Percentiles rank a stretch among this genome's conserved stretches.
phyloP scores from a whole-genome alignment of 2,888 invertebrate species.

The Amiota communis region DNA sequence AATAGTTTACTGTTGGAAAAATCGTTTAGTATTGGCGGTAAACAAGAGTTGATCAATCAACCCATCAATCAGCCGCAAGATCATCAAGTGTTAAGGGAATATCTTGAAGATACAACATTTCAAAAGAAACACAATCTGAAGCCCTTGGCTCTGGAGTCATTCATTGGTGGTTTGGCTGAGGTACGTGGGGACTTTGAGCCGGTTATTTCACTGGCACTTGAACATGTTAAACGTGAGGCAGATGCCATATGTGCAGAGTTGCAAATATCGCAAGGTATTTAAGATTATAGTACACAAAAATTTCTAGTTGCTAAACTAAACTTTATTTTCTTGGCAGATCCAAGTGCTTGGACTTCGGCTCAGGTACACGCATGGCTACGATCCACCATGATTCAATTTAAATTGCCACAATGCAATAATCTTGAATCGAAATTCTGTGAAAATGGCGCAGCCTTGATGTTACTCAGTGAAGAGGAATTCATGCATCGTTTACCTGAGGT shows the following conservation, averaged over 20 bases:
- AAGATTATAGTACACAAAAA: slow-evolving; percentile 68
- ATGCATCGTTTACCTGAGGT: slow-evolving; percentile 88
- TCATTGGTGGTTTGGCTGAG: slow-evolving; percentile 75
- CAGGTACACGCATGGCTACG: slow-evolving; percentile 93
- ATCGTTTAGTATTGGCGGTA: neutral
- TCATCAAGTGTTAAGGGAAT: slow-evolving; percentile 86
- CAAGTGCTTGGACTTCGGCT: slow-evolving; percentile 86
- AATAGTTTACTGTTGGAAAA: slow-evolving; percentile 62
- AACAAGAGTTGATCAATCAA: slow-evolving; percentile 31
- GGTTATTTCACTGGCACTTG: slow-evolving; percentile 87
- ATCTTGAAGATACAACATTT: slow-evolving; percentile 87
- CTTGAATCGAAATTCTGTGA: slow-evolving; percentile 86
- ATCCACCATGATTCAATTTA: slow-evolving; percentile 88
- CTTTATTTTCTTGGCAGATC: slow-evolving; percentile 78
- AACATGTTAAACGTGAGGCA: slow-evolving; percentile 89
- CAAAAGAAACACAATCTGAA: slow-evolving; percentile 88
- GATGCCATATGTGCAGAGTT: slow-evolving; percentile 88
- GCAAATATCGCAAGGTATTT: slow-evolving; percentile 88
- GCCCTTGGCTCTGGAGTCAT: slow-evolving; percentile 82
- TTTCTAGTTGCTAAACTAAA: neutral
- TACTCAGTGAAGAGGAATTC: slow-evolving; percentile 89
- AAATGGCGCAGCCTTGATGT: slow-evolving; percentile 84
- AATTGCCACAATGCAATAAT: slow-evolving; percentile 81
- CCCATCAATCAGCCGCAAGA: slow-evolving; percentile 74
- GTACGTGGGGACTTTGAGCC: slow-evolving; percentile 86